These are phyloP conservation scores for Halocynthia aurantium DNA, from an alignment of 23 tunicate species.

Conservation along the genomic window DNA sequence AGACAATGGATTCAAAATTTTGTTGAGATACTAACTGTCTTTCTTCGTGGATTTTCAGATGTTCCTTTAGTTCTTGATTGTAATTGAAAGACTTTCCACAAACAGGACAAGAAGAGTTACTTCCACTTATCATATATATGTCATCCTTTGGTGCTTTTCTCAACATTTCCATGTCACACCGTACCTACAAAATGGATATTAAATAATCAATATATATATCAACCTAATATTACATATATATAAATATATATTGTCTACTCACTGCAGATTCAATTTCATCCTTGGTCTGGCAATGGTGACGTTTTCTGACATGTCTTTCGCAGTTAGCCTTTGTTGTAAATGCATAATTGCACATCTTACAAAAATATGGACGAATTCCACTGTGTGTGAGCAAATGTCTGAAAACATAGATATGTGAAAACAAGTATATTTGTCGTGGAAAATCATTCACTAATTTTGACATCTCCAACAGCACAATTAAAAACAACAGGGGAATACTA, in stretches of 20 bases:
- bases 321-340: conserved; percentile 98
- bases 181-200: background rate
- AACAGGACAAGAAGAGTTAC: conserved; percentile 27
- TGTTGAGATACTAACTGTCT: conserved; percentile 12
- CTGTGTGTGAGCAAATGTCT: conserved; percentile 95
- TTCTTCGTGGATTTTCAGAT: conserved; percentile 21
- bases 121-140: conserved; percentile 22
- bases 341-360: conserved; percentile 74
- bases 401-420: background rate
- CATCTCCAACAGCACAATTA: background rate
- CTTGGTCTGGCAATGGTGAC: conserved; percentile 30
- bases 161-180: conserved; percentile 21
- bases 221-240: background rate
- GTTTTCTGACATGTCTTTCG: conserved; percentile 87
- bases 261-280: conserved; percentile 23
- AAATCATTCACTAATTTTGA: too few relatives aligned
- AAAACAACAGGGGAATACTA: background rate
- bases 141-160: conserved; percentile 26
- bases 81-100: conserved; percentile 16
- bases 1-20: background rate
- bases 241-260: background rate
- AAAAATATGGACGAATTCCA: conserved; percentile 85
- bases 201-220: background rate
- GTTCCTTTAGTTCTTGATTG: conserved; percentile 10
- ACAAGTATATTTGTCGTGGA: background rate